phyloP scores from a whole-genome alignment of 2,113 vertebrate genomes.

The Onychostruthus taczanowskii region DNA sequence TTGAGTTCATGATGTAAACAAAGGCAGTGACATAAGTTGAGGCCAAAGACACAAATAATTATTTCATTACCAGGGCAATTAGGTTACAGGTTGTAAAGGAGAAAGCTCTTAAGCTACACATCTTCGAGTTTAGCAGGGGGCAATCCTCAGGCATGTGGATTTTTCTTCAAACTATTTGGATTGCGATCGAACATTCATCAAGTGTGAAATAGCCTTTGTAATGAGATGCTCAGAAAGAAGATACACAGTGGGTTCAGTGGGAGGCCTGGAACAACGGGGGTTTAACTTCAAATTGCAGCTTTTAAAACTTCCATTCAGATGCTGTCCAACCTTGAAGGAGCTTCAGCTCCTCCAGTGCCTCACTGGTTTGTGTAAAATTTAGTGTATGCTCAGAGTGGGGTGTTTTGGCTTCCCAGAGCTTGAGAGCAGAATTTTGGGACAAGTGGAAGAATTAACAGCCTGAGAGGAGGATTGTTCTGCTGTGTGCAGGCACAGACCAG shows the following conservation, averaged over 20 bases:
- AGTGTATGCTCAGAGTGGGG: background rate
- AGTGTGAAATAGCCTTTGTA: conserved; percentile 23
- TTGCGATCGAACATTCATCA: conserved; percentile 9
- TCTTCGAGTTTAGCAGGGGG: background rate
- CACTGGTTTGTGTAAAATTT: background rate
- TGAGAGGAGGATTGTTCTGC: background rate
- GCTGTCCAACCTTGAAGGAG: background rate
- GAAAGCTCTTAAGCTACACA: background rate
- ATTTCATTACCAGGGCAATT: background rate
- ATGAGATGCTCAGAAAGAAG: background rate
- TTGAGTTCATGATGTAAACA: background rate
- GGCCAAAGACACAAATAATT: conserved; percentile 15
- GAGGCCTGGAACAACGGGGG: background rate
- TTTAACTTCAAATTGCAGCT: background rate
- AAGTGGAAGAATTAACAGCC: background rate
- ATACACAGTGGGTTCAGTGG: background rate
- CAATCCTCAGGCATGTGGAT: background rate
- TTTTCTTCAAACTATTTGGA: background rate
- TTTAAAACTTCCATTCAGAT: background rate
- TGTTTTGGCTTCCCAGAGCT: background rate
- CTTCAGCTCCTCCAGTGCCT: background rate
- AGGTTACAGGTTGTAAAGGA: background rate
- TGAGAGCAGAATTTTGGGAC: background rate
- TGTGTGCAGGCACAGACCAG: background rate
- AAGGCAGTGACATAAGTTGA: background rate